Conservation (phyloP, 1,140 invertebrate genomes). For the Drosophila kohkoa region DNA sequence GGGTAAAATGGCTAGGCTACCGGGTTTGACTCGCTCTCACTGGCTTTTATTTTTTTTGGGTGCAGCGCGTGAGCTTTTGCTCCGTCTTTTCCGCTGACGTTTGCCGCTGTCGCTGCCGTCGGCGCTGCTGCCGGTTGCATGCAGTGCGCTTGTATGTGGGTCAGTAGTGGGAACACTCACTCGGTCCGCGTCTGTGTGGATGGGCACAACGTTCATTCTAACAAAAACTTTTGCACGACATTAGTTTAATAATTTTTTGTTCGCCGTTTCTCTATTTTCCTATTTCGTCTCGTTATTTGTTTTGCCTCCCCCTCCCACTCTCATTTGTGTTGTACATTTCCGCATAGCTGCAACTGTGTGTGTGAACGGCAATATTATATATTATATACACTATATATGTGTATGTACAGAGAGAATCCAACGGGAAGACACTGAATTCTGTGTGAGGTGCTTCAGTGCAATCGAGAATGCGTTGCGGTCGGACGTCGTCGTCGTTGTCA, state of each 20-base stretch:
- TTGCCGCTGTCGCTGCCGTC: conserved; percentile 1
- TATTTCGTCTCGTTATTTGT: conserved; percentile 12
- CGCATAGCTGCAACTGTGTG: conserved; percentile 43
- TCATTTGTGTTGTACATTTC: conserved; percentile 31
- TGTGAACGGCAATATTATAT: conserved; percentile 8
- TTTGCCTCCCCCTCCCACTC: background rate
- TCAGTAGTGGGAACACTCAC: conserved; percentile 77
- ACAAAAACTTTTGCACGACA: conserved; percentile 43
- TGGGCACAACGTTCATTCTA: conserved; percentile 68
- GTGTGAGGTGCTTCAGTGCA: conserved; percentile 48
- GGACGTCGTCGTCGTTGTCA: conserved; percentile 40
- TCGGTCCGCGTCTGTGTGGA: conserved; percentile 58
- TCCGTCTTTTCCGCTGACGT: background rate
- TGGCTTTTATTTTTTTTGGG: background rate
- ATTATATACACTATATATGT: conserved; percentile 4
- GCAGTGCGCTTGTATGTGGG: conserved; percentile 59
- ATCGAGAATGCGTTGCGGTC: conserved; percentile 49
- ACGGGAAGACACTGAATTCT: conserved; percentile 42
- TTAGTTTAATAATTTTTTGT: conserved; percentile 37
- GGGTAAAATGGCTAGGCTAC: conserved; percentile 7
- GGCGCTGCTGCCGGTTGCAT: conserved; percentile 33
- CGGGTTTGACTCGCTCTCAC: conserved; percentile 6
- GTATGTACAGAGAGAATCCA: conserved; percentile 28
- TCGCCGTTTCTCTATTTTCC: conserved; percentile 10
- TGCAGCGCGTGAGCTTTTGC: conserved; percentile 31